These are phyloP conservation scores for Anthonomus grandis DNA, from an alignment of 1,140 invertebrate genomes.

Conservation along the genomic window DNA sequence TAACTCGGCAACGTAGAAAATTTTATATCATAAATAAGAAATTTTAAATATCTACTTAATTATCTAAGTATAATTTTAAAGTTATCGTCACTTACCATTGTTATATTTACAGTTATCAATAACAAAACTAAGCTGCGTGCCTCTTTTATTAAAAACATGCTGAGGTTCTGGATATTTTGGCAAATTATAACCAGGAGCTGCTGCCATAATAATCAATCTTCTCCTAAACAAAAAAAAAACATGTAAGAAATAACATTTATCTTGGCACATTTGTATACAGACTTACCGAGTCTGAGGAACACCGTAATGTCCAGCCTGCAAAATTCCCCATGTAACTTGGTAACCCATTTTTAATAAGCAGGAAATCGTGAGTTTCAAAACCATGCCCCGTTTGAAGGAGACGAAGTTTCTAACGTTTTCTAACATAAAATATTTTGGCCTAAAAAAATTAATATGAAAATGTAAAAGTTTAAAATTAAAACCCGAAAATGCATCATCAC, in stretches of 20 bases:
- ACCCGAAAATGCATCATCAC: constrained; percentile 13
- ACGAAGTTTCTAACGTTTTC: constrained; percentile 89
- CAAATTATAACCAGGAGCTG: constrained; percentile 76
- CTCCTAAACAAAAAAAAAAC: constrained; percentile 40
- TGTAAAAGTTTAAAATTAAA: background rate
- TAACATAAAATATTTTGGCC: constrained; percentile 77
- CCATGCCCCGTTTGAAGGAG: constrained; percentile 73
- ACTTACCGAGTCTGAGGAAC: constrained; percentile 71
- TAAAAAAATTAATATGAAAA: constrained; percentile 16
- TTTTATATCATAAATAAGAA: too few species aligned
- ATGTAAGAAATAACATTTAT: too few species aligned
- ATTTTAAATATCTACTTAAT: too few species aligned
- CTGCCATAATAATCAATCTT: constrained; percentile 77
- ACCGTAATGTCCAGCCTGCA: constrained; percentile 86
- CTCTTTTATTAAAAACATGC: constrained; percentile 73
- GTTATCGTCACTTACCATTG: constrained; percentile 38
- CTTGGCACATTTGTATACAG: too few species aligned
- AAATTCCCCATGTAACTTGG: constrained; percentile 80
- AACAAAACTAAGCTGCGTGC: constrained; percentile 67
- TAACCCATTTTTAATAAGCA: constrained; percentile 83
- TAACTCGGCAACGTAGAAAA: too few species aligned
- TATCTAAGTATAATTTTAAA: too few species aligned
- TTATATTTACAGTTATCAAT: constrained; percentile 60
- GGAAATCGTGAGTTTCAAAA: constrained; percentile 75
- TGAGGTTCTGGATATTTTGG: constrained; percentile 78